Evolutionary conservation across 2,888 invertebrate species (phyloP), one percentile per base, ranked within the genome.

Genomic region (Temnothorax ravouxi): DNA sequence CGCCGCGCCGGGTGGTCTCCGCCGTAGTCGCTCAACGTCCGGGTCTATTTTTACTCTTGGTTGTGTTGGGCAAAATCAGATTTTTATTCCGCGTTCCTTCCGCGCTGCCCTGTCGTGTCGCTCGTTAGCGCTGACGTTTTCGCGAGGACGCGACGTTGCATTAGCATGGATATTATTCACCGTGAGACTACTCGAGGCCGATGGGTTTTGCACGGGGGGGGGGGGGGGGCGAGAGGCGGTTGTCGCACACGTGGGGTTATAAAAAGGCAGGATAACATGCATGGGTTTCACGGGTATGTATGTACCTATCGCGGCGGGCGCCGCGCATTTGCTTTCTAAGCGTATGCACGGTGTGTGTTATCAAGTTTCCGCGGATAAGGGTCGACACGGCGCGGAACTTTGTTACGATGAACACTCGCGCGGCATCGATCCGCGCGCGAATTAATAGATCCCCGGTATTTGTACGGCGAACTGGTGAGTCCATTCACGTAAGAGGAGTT

Each of bases 361-460:
- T 69, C 79, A 69, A 69, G 59, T 50, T 79, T 69, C 38, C 38
- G 59, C 59, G 34, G 34, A 56, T 59, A 69, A 79, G 25, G 25
- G 29, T 29, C 29, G 47, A 64, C 50, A 13, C 67, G 69, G 47
- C n/a, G 67, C n/a, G 67, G 18, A 56, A 86, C 52, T 81, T 85
- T 61, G 56, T 81, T 52, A 47, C 38, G 29, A 47, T 29, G 29
- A 83, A 64, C 15, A 47, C n/a, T 74, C 50, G 56, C 75, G 56
- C 3, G 21, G 29, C 34, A 66, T 71, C 81, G 80, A 61, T 64
- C 61, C 64, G 44, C 25, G 44, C 25, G 44, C 34, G 59, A 79
- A 69, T 79, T 79, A 79, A 79, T 79, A 79, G 79, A 79, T 79
- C 59, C 69, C 44, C 64, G 71, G 50, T 71, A 62, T 82, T 85